Conservation (phyloP, 2,113 vertebrate genomes). For the Pangasianodon hypophthalmus region DNA sequence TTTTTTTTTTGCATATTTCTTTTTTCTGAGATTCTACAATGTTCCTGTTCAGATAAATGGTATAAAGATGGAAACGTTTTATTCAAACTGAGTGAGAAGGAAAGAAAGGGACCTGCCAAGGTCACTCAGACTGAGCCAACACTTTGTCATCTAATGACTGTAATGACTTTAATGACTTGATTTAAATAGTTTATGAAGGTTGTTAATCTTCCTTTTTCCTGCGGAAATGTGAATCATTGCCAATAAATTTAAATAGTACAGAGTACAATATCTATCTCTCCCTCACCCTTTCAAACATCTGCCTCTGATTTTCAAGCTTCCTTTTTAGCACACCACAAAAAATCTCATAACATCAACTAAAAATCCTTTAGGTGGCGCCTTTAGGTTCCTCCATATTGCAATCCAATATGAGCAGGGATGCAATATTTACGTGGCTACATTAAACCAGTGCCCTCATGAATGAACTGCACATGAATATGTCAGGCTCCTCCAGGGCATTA, state of each 20-base stretch:
- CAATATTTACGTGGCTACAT: constrained; percentile 41
- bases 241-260: constrained; percentile 44
- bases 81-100: not conserved
- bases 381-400: constrained; percentile 44
- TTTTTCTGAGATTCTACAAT: not conserved
- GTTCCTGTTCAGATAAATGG: constrained; percentile 28
- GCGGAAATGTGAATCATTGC: constrained; percentile 48
- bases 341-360: constrained; percentile 62
- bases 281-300: constrained; percentile 25
- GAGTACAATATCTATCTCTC: not conserved
- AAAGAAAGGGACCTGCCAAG: constrained; percentile 15
- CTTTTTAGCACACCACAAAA: constrained; percentile 68
- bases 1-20: not conserved
- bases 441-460: constrained; percentile 30
- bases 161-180: constrained; percentile 41
- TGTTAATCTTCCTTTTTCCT: constrained; percentile 54
- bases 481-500: constrained; percentile 1
- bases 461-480: constrained; percentile 26
- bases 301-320: constrained; percentile 50
- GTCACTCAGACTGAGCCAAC: constrained; percentile 6
- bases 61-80: not conserved
- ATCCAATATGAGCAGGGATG: constrained; percentile 52
- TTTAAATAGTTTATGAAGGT: constrained; percentile 42
- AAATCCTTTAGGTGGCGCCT: constrained; percentile 56
- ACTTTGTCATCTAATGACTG: constrained; percentile 44